These are phyloP conservation scores for Pseudolaguvia tuberculata DNA, from an alignment of 2,113 vertebrate species.

Conservation along the genomic window DNA sequence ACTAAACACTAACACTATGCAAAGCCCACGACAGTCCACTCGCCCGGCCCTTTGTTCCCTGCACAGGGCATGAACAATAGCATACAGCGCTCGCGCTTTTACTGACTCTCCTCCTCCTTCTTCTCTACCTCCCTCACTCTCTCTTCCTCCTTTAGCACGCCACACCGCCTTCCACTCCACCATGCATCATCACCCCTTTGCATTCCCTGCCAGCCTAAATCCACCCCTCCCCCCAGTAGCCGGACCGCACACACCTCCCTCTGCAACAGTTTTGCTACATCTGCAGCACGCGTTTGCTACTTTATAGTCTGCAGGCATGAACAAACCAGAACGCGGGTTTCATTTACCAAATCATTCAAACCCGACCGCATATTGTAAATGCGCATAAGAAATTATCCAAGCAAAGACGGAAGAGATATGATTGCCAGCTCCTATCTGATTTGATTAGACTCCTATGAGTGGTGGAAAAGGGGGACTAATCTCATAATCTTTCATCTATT, in stretches of 20 bases:
- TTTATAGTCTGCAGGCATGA: conserved; percentile 9
- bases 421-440: neutral
- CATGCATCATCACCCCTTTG: conserved; percentile 44
- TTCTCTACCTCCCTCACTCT: conserved; percentile 28
- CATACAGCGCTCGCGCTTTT: conserved; percentile 30
- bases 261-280: conserved; percentile 5
- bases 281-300: conserved; percentile 8
- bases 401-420: neutral
- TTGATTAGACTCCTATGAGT: neutral
- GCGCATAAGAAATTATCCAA: too few species aligned
- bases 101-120: neutral
- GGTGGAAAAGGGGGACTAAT: too few species aligned
- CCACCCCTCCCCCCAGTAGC: conserved; percentile 42
- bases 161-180: conserved; percentile 31
- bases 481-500: too few species aligned
- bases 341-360: neutral
- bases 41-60: conserved; percentile 56
- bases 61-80: conserved; percentile 53
- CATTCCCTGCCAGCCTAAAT: conserved; percentile 40
- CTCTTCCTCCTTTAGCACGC: conserved; percentile 32
- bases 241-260: conserved; percentile 13
- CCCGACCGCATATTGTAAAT: neutral
- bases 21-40: conserved; percentile 21
- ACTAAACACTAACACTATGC: neutral
- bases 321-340: neutral